phyloP scores from a whole-genome alignment of 2,888 invertebrate genomes.

The Alloscopus bannaensis region DNA sequence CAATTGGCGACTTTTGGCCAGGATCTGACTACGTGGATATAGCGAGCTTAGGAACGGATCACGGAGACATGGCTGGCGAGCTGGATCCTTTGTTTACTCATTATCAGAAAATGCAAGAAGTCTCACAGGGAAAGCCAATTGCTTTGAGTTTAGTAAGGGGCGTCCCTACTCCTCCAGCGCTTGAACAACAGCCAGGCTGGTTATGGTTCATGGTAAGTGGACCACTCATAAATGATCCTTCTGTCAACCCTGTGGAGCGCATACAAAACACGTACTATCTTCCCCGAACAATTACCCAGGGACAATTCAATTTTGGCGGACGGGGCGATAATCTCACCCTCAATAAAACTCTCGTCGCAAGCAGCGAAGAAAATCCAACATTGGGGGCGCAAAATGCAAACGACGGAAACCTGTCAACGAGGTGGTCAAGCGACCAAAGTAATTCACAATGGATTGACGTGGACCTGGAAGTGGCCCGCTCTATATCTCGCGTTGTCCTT shows the following conservation, averaged over 20 bases:
- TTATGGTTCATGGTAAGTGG: slow-evolving; percentile 70
- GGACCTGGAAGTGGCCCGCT: slow-evolving; percentile 44
- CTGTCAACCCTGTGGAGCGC: slow-evolving; percentile 58
- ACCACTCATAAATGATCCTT: slow-evolving; percentile 64
- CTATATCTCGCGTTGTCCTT: slow-evolving; percentile 49
- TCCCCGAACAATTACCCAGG: slow-evolving; percentile 50
- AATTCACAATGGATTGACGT: slow-evolving; percentile 65
- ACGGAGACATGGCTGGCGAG: slow-evolving; percentile 67
- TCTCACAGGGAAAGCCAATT: slow-evolving; percentile 66
- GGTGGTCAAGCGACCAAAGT: slow-evolving; percentile 50
- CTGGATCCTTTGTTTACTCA: slow-evolving; percentile 48
- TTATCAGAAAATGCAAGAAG: slow-evolving; percentile 61
- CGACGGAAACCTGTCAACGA: slow-evolving; percentile 47
- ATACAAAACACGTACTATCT: slow-evolving; percentile 63
- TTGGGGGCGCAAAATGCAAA: slow-evolving; percentile 42
- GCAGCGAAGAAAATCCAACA: slow-evolving; percentile 35
- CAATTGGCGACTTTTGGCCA: slow-evolving; percentile 65
- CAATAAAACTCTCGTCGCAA: slow-evolving; percentile 46
- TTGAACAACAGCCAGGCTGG: slow-evolving; percentile 61
- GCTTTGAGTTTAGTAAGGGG: slow-evolving; percentile 65
- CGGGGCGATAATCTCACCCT: slow-evolving; percentile 48
- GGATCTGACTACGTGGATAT: slow-evolving; percentile 63
- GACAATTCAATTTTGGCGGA: slow-evolving; percentile 49
- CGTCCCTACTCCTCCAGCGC: slow-evolving; percentile 61
- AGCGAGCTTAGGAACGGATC: slow-evolving; percentile 55